phyloP scores from a whole-genome alignment of 2,797 vertebrate species.

The Pitangus sulphuratus region DNA sequence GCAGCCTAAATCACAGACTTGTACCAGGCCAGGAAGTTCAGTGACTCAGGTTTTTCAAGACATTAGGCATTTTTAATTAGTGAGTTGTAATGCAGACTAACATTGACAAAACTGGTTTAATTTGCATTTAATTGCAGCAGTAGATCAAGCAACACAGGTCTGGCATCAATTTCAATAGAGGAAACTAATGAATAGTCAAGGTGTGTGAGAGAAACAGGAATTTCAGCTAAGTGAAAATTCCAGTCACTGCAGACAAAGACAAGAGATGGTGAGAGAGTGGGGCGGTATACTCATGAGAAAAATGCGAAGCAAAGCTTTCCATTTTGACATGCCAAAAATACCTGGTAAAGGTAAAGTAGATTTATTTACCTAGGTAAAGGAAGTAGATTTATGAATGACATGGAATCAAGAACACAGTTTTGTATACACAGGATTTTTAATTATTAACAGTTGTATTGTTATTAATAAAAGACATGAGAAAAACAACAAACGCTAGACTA shows the following conservation, averaged over 20 bases:
- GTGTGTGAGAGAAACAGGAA: slow-evolving; percentile 54
- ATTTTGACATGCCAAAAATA: slow-evolving; percentile 5
- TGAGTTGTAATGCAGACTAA: slow-evolving; percentile 13
- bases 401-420: background rate
- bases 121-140: slow-evolving; percentile 63
- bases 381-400: background rate
- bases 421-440: background rate
- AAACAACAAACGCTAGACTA: background rate
- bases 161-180: slow-evolving; percentile 41
- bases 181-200: slow-evolving; percentile 52
- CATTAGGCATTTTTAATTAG: slow-evolving; percentile 33
- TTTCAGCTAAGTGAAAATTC: slow-evolving; percentile 54
- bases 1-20: background rate
- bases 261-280: background rate
- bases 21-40: background rate
- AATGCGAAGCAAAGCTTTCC: background rate
- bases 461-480: background rate
- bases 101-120: slow-evolving; percentile 49
- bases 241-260: slow-evolving; percentile 13
- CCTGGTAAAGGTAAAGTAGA: background rate
- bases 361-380: background rate
- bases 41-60: slow-evolving; percentile 60
- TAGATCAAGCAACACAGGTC: slow-evolving; percentile 63
- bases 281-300: background rate
- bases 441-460: background rate